Base-by-base conservation (phyloP, 2,797 vertebrate genomes). In the Caiman crocodilus region DNA sequence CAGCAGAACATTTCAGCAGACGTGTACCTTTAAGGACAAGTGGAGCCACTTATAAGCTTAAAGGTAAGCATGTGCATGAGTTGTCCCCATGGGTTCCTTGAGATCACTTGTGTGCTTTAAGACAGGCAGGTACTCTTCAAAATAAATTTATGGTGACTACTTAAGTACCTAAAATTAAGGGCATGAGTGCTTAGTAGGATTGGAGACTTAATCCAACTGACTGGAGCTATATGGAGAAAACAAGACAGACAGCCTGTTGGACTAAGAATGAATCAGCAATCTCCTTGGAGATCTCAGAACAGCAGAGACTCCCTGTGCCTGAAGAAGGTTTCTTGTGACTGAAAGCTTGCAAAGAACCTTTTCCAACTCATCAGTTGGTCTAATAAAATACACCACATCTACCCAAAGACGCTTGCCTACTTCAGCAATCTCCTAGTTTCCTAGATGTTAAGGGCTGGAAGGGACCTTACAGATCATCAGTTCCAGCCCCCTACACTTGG, bases 121-220 rank as follows among this genome's bases (percentile, higher is more conserved):
- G 64, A 77, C 3, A 18, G 69, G 57, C 2, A 64, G 2, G 0
- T 10, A 15, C 13, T 0, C 16, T 50, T 50, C 42, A 50, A 50
- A 84, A 93, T 16, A 32, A 32, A 28, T 26, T 63, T 87, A 13
- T 26, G 42, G 10, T 42, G 78, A 58, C n/a, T 84, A n/a, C 82
- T 60, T 60, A 85, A 76, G 79, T 69, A 2, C 26, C 61, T 88
- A 9, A 84, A 80, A 4, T 60, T 67, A 83, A 81, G 84, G 3
- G 28, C 1, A 2, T 28, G 6, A 84, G 3, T 6, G 2, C 7
- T 23, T 67, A 20, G 57, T 3, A 9, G 76, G 87, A 85, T 55
- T 2, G 4, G 1, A 7, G 14, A 32, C 56, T 50, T 56, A 56
- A 57, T 57, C 26, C 17, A 28, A 6, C 18, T 58, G 92, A 93